Evolutionary conservation across 2,888 invertebrate species (phyloP).

Genomic region (Resseliella maxima): DNA sequence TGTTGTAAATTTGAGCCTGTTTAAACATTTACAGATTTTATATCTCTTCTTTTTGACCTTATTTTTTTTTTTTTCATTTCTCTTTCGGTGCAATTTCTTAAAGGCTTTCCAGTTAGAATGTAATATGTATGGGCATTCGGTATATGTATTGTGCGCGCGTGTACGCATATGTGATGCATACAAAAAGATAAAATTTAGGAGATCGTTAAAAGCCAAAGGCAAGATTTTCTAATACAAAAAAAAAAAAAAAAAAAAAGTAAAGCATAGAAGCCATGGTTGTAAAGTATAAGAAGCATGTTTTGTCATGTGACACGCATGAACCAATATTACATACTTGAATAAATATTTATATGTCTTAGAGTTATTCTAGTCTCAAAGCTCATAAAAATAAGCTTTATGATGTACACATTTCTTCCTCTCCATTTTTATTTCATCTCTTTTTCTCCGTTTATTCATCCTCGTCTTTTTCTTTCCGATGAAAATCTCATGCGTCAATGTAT

Average conservation of each 20-base stretch:
- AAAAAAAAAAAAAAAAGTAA: not conserved
- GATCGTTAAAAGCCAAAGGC: slow-evolving; percentile 14
- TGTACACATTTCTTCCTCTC: not conserved
- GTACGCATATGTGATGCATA: not conserved
- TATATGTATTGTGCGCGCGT: too few relatives aligned
- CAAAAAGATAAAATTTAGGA: slow-evolving; percentile 11
- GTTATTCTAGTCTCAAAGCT: not conserved
- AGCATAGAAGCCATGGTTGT: too few relatives aligned
- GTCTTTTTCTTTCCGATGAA: too few relatives aligned
- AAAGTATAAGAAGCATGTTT: not conserved
- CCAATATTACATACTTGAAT: not conserved
- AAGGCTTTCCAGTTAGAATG: not conserved
- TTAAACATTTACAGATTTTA: slow-evolving; percentile 3
- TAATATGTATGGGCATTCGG: not conserved
- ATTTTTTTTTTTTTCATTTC: not conserved
- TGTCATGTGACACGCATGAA: not conserved
- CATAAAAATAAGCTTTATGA: slow-evolving; percentile 31
- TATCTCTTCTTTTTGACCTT: not conserved
- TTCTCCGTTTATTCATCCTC: too few relatives aligned
- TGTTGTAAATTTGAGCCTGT: slow-evolving; percentile 25
- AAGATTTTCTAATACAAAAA: not conserved
- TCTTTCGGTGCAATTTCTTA: not conserved
- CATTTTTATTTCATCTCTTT: not conserved
- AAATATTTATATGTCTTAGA: slow-evolving; percentile 6
- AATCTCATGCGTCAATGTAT: too few relatives aligned